Base-by-base conservation (phyloP, 2,113 vertebrate genomes). In the Syngnathoides biaculeatus region DNA sequence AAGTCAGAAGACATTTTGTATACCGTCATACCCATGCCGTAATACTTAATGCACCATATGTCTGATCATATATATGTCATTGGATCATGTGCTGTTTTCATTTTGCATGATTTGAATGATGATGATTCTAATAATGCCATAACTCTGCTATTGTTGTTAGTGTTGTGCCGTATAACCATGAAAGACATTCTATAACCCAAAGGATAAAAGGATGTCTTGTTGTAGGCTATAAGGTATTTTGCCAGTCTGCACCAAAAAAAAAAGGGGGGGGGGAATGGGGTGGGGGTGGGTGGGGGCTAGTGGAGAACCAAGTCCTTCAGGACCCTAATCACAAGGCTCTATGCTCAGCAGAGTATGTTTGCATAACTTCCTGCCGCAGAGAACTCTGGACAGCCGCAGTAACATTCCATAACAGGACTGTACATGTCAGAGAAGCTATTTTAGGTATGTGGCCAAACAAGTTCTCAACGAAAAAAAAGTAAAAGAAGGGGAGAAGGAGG, bases 351-450 rank as follows among this genome's bases (percentile, higher is more conserved):
- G 80, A 74, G 87, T 86, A 80, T 2, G 75, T 92, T 89, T 92
- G 92, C 74, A 76, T 91, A 92, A 92, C 75, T 90, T 91, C 90
- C 90, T 90, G 88, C 91, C 88, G 27, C 90, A 84, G 75, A 89
- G 76, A 78, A 79, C 71, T 88, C 87, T 90, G 79, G 78, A 86
- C 83, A 82, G 92, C 91, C 91, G 81, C 91, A 90, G 90, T 87
- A 84, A 82, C 90, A 93, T 93, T 94, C 93, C 92, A 86, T 67
- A 89, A 87, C 92, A 92, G 91, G 93, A 92, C 90, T 82, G 90
- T 89, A 91, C 92, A 93, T n/a, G 84, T 93, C 92, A 94, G 89
- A 89, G 86, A 57, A 92, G 92, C 90, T 90, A 95, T 93, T 91
- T 92, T 87, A 93, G 92, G 90, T 91, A 94, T 92, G 91, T 82